phyloP scores from a whole-genome alignment of 2,113 vertebrate species.

The Falco punctatus region DNA sequence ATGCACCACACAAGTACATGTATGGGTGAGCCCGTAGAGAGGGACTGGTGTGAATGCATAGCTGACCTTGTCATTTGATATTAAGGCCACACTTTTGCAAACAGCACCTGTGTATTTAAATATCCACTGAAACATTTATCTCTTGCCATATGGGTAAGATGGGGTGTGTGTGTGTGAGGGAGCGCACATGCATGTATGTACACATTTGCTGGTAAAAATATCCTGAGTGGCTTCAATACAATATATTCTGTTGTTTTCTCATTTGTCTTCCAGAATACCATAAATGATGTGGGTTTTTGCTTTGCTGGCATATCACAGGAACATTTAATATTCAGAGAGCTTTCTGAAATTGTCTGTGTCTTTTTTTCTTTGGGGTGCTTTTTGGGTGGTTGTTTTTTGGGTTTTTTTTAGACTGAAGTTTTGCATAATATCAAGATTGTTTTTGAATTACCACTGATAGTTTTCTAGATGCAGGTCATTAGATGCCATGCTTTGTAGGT shows the following conservation, averaged over 20 bases:
- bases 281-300: background rate
- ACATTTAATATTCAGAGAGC: background rate
- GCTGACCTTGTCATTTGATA: background rate
- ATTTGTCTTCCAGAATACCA: background rate
- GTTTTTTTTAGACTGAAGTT: background rate
- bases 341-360: background rate
- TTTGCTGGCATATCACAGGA: background rate
- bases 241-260: rapidly evolving
- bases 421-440: background rate
- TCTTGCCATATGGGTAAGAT: background rate
- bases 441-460: background rate
- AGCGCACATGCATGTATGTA: background rate
- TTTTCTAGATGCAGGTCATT: background rate
- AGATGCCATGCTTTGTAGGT: background rate
- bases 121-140: background rate
- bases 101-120: background rate
- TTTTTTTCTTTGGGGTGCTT: too few species aligned
- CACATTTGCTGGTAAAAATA: background rate
- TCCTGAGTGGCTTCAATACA: background rate
- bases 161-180: background rate
- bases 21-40: background rate
- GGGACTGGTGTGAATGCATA: background rate
- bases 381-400: too few species aligned
- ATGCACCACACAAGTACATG: too few species aligned
- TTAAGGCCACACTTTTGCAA: background rate